Base-by-base conservation (phyloP, 37 sponge, comb jelly and placozoan species). In the Crambe crambe region DNA sequence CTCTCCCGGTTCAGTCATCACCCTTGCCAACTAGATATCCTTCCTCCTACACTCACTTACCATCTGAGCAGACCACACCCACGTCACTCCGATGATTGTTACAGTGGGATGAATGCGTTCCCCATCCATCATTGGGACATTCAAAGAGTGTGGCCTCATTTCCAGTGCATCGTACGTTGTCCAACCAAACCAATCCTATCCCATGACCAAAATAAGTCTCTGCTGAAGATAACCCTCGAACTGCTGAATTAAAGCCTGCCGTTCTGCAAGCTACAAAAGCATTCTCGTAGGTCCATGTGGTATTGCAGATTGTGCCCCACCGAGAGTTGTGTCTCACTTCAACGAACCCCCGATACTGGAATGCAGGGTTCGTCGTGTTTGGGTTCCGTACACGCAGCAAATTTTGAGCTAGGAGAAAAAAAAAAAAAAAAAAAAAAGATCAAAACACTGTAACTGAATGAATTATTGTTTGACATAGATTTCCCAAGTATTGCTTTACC, bases 251-350 rank as follows among this genome's bases (percentile, higher is more conserved):
- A 60, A 78, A 82, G 0, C 89, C 89, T 32, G 71, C 41, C 66
- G 41, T 72, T 10, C 70, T 57, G 47, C 89, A 88, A 15, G 80
- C 78, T 31, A 88, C 84, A 23, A 59, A 27, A 27, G 89, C 79
- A 54, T 82, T 78, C 26, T 77, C 58, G 23, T 70, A 42, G 29
- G 37, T 44, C 84, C 84, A 88, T 12, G 56, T 37, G 10, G 26
- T 35, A 56, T 60, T 29, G n/a, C 89, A 88, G 23, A 88, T 54
- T 23, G 89, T 83, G 25, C 85, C 84, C 89, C 89, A 88, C 15
- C 2, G 64, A 34, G 66, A 66, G 35, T 72, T 83, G 68, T 82
- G 63, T 25, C 2, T 68, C 17, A 83, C 37, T 59, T 88, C 85
- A n/a, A 88, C 79, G 4, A 83, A 20, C n/a, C 89, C 89, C 39